Percentiles rank a stretch among this genome's conserved stretches.
These are phyloP conservation scores for Cylloceria caligata DNA, from an alignment of 2,888 invertebrate species.

Conservation along the genomic window DNA sequence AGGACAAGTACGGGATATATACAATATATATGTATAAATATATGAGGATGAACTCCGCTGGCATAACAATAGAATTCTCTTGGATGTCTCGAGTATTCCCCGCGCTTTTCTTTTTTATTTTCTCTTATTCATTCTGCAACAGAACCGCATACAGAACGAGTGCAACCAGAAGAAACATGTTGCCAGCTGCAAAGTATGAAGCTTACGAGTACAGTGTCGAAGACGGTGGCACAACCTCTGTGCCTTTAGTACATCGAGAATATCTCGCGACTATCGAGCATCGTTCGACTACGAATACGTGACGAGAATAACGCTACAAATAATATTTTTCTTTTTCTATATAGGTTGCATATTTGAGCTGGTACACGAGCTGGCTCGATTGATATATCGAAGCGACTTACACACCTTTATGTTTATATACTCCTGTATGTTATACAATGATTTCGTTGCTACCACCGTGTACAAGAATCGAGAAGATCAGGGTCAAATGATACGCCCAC, in stretches of 20 bases:
- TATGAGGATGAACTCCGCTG: conserved; percentile 18
- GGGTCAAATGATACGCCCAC: no score
- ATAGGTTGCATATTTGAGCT: conserved; percentile 2
- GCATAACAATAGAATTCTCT: conserved; percentile 62
- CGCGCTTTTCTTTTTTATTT: conserved; percentile 32
- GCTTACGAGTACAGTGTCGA: conserved; percentile 8
- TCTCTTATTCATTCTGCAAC: conserved; percentile 27
- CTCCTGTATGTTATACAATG: no score
- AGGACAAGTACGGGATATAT: conserved; percentile 1
- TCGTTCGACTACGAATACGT: conserved; percentile 62
- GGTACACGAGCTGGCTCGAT: no score
- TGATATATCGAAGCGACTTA: no score
- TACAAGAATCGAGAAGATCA: no score
- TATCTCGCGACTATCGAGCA: conserved; percentile 63
- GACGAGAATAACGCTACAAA: conserved; percentile 56
- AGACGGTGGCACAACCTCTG: background rate
- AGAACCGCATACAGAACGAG: conserved; percentile 34
- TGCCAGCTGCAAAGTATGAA: conserved; percentile 29
- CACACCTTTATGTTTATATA: no score
- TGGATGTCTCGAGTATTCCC: conserved; percentile 38
- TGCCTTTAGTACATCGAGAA: conserved; percentile 38
- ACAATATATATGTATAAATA: background rate
- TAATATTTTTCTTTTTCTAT: conserved; percentile 30
- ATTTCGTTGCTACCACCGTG: no score
- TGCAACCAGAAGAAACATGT: conserved; percentile 35